Conservation (phyloP, 2,888 invertebrate species). For the Parapristionchus giblindavisi region DNA sequence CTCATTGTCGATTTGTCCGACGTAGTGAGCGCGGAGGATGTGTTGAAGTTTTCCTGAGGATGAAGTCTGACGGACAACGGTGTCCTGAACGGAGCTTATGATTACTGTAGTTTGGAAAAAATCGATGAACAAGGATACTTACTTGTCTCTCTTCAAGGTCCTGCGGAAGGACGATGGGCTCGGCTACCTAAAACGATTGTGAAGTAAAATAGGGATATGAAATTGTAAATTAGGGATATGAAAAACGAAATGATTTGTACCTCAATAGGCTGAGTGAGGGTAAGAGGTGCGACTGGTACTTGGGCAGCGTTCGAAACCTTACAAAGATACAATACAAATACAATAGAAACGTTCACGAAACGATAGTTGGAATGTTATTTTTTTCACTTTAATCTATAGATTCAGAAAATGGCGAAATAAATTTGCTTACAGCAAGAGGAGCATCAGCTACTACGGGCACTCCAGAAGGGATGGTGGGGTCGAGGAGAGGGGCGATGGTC, state of each 20-base stretch:
- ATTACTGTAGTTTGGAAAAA: background rate
- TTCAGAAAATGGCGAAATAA: background rate
- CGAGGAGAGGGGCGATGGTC: background rate
- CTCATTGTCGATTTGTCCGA: slow-evolving; percentile 33
- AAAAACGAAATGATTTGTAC: background rate
- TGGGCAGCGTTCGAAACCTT: slow-evolving; percentile 1
- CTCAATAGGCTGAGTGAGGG: slow-evolving; percentile 33
- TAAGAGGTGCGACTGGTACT: background rate
- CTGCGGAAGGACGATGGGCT: slow-evolving; percentile 34
- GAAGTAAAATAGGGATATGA: background rate
- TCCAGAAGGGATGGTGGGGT: background rate
- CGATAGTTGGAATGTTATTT: background rate
- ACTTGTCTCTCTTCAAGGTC: slow-evolving; percentile 36
- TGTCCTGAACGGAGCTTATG: slow-evolving; percentile 29
- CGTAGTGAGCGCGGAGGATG: slow-evolving; percentile 35
- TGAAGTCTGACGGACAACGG: slow-evolving; percentile 37
- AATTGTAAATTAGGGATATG: background rate
- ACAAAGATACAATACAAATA: too few relatives aligned
- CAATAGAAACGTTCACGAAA: too few relatives aligned
- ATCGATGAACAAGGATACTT: background rate
- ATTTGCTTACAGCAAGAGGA: slow-evolving; percentile 6
- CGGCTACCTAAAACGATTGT: slow-evolving; percentile 9
- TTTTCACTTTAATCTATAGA: background rate
- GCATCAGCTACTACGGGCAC: slow-evolving; percentile 7
- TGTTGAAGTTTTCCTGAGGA: slow-evolving; percentile 37